A percentile compares a stretch with the other conserved stretches of the same genome.
Conservation (phyloP, 2,113 vertebrate genomes). For the Peromyscus leucopus region DNA sequence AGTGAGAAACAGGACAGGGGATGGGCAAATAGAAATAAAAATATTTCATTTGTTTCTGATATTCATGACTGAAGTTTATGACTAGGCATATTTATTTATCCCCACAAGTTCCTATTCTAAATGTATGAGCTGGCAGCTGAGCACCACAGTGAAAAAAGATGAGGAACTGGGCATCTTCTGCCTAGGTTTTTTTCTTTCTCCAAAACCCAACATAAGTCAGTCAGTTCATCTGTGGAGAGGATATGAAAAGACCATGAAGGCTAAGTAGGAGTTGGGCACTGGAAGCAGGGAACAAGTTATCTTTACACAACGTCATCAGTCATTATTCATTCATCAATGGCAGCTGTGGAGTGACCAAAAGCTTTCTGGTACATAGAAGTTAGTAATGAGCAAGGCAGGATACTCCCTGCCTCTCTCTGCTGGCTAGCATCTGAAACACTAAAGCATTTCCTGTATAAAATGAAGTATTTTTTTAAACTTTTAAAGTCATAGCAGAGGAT, state of each 20-base stretch:
- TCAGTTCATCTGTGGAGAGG: not conserved
- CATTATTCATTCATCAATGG: not conserved
- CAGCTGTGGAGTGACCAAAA: not conserved
- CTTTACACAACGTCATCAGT: not conserved
- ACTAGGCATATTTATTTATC: not conserved
- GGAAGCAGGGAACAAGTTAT: not conserved
- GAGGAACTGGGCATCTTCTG: not conserved
- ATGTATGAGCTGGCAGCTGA: not conserved
- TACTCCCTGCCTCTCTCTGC: not conserved
- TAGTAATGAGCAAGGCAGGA: not conserved
- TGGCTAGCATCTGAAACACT: conserved; percentile 1
- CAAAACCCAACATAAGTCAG: not conserved
- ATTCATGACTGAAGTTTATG: not conserved
- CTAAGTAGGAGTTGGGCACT: not conserved
- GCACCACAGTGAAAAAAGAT: not conserved
- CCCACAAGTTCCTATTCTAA: not conserved
- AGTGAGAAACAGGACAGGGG: not conserved
- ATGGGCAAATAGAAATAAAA: not conserved
- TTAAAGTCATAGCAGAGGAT: not conserved
- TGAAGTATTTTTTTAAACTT: not conserved
- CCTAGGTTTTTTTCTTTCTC: not conserved
- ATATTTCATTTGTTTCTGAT: not conserved
- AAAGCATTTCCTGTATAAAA: not conserved
- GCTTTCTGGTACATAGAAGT: not conserved
- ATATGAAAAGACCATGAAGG: not conserved